phyloP scores from a whole-genome alignment of 2,888 invertebrate species.

The Sisyra nigra region DNA sequence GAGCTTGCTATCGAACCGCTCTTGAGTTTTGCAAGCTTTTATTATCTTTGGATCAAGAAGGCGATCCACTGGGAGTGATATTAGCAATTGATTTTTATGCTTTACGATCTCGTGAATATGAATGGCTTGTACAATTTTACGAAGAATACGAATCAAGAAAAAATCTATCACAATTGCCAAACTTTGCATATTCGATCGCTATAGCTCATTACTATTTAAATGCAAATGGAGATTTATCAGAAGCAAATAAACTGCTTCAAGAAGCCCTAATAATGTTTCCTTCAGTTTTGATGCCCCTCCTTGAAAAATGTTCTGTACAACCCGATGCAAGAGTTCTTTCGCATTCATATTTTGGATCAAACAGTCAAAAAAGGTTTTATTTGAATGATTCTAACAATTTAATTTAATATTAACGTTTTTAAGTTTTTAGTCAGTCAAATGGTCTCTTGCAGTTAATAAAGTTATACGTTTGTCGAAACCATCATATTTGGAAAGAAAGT shows the following conservation, averaged over 20 bases:
- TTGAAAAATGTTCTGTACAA: slow-evolving; percentile 62
- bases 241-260: slow-evolving; percentile 50
- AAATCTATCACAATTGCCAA: slow-evolving; percentile 69
- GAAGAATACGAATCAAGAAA: slow-evolving; percentile 41
- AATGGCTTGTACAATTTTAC: slow-evolving; percentile 46
- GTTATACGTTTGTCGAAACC: slow-evolving; percentile 56
- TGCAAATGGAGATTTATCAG: slow-evolving; percentile 24
- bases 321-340: slow-evolving; percentile 43
- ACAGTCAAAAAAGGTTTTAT: slow-evolving; percentile 25
- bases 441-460: slow-evolving; percentile 52
- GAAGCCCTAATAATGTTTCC: slow-evolving; percentile 72
- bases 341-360: slow-evolving; percentile 32
- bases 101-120: slow-evolving; percentile 52
- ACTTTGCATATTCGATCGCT: slow-evolving; percentile 69
- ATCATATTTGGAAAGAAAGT: slow-evolving; percentile 64
- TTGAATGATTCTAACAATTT: slow-evolving; percentile 7
- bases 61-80: slow-evolving; percentile 61
- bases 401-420: not conserved
- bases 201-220: slow-evolving; percentile 49
- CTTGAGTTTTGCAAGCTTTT: slow-evolving; percentile 73
- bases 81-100: slow-evolving; percentile 73
- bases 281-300: slow-evolving; percentile 47
- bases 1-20: slow-evolving; percentile 75
- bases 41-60: slow-evolving; percentile 57
- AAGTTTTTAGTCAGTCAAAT: slow-evolving; percentile 37